Conservation (phyloP, 1,140 invertebrate species). For the Caenorhabditis briggsae region DNA sequence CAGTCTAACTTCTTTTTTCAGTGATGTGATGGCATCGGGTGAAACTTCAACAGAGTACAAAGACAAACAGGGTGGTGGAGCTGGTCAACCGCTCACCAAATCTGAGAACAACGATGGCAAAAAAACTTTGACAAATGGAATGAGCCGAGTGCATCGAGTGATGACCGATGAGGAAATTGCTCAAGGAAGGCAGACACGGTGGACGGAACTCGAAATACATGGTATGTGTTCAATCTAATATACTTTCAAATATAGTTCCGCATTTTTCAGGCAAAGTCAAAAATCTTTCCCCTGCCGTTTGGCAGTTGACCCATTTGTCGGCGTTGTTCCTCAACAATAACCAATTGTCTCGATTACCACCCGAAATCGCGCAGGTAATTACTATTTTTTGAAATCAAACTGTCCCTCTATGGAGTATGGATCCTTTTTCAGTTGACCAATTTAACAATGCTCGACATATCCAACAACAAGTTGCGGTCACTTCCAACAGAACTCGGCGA, state of each 20-base stretch:
- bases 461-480: slow-evolving; percentile 91
- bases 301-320: slow-evolving; percentile 73
- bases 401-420: neutral
- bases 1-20: neutral
- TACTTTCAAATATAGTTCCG: neutral
- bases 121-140: slow-evolving; percentile 54
- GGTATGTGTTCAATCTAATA: slow-evolving; percentile 47
- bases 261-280: slow-evolving; percentile 65
- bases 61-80: slow-evolving; percentile 51
- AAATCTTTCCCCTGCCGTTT: slow-evolving; percentile 69
- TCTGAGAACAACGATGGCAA: slow-evolving; percentile 63
- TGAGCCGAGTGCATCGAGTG: slow-evolving; percentile 63
- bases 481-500: slow-evolving; percentile 93
- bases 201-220: slow-evolving; percentile 67
- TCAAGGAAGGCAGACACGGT: slow-evolving; percentile 60
- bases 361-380: slow-evolving; percentile 68
- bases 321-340: slow-evolving; percentile 73
- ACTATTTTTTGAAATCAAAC: slow-evolving; percentile 2
- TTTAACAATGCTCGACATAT: slow-evolving; percentile 90
- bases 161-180: slow-evolving; percentile 63
- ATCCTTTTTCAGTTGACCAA: slow-evolving; percentile 77
- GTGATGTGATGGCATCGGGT: slow-evolving; percentile 24
- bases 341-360: slow-evolving; percentile 66
- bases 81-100: slow-evolving; percentile 56
- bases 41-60: slow-evolving; percentile 58